Evolutionary conservation across 2,888 invertebrate species (phyloP), one percentile per base, ranked within the genome.

Genomic region (Ennomos erosarius): DNA sequence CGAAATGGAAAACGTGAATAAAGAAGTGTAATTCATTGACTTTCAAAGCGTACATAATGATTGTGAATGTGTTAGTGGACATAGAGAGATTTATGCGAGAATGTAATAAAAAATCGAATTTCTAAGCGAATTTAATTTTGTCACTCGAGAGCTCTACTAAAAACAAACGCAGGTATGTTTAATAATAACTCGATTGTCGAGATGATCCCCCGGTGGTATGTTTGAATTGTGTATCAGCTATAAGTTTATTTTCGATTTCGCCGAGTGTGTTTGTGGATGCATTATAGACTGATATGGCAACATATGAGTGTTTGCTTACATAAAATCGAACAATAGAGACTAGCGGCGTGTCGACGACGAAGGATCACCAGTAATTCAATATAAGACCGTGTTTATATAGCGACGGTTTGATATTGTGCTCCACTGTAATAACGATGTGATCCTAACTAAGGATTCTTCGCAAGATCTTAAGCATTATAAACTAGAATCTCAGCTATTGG

Each of bases 221-320:
- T 82, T 81, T 83, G 75, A 75, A 70, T 79, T 79, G 67, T 69
- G 75, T 76, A 76, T 73, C 74, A 70, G 70, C 66, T 65, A 26
- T 26, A 68, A 77, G 82, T 83, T 83, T 83, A 81, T 85, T 86
- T 82, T 85, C 78, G 75, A 82, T 85, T 78, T 71, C 73, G 67
- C 53, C 54, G 67, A 76, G 78, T 72, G 70, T 86, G 85, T 88
- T 85, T 85, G 83, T 78, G 71, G 69, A 84, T 78, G 79, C 76
- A 80, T 82, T 84, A 80, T 75, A 75, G 79, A 80, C 75, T 79
- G 85, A 86, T 87, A 85, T 84, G 81, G 73, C 84, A 85, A 88
- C 85, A 84, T 84, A 85, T 82, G 84, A 80, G 81, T 85, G 85
- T 86, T 85, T 85, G 81, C 81, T 79, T 78, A 84, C 77, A 83